These are phyloP conservation scores for Drosophila littoralis DNA, from an alignment of 1,140 invertebrate species.

Conservation along the genomic window DNA sequence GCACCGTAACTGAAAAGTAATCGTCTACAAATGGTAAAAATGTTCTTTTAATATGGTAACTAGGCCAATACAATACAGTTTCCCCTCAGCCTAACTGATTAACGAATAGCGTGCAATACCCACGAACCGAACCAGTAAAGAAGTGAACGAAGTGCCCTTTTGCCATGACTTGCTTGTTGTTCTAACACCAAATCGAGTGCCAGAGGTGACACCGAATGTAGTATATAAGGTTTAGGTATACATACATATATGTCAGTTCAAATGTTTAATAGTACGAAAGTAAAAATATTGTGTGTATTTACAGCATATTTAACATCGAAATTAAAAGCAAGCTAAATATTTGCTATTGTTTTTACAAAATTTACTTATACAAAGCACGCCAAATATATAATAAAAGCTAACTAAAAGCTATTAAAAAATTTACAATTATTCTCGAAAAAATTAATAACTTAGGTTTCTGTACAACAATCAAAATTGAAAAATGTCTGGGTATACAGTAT, in stretches of 20 bases:
- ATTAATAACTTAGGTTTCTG: conserved; percentile 23
- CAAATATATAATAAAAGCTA: conserved; percentile 39
- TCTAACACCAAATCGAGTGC: conserved; percentile 51
- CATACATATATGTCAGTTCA: conserved; percentile 40
- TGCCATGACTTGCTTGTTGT: conserved; percentile 72
- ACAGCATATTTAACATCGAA: conserved; percentile 71
- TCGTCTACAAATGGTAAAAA: conserved; percentile 71
- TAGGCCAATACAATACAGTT: conserved; percentile 21
- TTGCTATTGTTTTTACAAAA: background rate
- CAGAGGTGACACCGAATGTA: conserved; percentile 29
- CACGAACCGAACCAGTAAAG: conserved; percentile 32
- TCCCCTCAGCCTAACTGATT: conserved; percentile 32
- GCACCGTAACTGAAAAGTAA: conserved; percentile 79
- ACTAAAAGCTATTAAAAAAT: conserved; percentile 34
- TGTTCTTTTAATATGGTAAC: conserved; percentile 47
- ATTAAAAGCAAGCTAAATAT: conserved; percentile 56
- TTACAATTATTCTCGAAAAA: conserved; percentile 33
- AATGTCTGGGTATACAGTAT: conserved; percentile 16
- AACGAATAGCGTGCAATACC: conserved; percentile 57
- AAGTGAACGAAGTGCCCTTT: background rate
- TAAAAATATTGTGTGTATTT: conserved; percentile 62
- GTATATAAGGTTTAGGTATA: conserved; percentile 11
- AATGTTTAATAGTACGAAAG: conserved; percentile 16
- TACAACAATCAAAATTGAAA: conserved; percentile 30
- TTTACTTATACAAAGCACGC: conserved; percentile 42